Evolutionary conservation across 2,888 invertebrate species (phyloP).

Genomic region (Plebejus argus): DNA sequence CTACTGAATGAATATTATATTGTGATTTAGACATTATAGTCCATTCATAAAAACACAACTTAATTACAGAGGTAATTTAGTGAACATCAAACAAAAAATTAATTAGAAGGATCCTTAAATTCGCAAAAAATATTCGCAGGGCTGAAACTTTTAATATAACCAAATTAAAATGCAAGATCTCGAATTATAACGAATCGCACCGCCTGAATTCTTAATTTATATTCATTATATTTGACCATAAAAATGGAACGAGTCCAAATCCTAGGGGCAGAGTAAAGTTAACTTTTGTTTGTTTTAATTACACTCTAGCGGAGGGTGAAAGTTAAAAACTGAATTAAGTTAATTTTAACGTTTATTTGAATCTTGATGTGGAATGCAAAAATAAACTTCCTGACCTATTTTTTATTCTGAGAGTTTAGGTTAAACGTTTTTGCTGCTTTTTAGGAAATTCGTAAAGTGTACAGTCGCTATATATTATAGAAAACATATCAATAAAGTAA

Average conservation of each 20-base stretch:
- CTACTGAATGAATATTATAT: too few relatives aligned
- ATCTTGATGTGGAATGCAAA: constrained; percentile 51
- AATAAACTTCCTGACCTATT: constrained; percentile 31
- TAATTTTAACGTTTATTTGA: constrained; percentile 64
- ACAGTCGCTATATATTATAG: too few relatives aligned
- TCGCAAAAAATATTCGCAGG: background rate
- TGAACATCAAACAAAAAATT: background rate
- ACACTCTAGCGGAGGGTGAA: constrained; percentile 56
- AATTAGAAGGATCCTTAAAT: background rate
- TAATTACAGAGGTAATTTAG: background rate
- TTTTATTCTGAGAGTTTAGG: constrained; percentile 35
- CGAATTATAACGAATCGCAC: constrained; percentile 28
- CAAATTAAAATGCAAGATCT: constrained; percentile 33
- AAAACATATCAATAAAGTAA: too few relatives aligned
- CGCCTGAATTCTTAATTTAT: constrained; percentile 37
- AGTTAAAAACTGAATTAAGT: constrained; percentile 75
- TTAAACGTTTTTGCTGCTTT: constrained; percentile 38
- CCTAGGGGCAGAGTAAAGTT: constrained; percentile 65
- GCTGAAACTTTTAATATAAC: constrained; percentile 3
- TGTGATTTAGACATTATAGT: too few relatives aligned
- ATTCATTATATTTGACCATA: constrained; percentile 44
- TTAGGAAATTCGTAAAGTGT: background rate
- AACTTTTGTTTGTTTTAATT: constrained; percentile 74
- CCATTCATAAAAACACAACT: background rate
- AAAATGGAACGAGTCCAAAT: constrained; percentile 53